Percentiles rank a stretch among this genome's conserved stretches.
Evolutionary conservation across 2,888 invertebrate genomes (phyloP).

Genomic region (Geophilus truncorum): DNA sequence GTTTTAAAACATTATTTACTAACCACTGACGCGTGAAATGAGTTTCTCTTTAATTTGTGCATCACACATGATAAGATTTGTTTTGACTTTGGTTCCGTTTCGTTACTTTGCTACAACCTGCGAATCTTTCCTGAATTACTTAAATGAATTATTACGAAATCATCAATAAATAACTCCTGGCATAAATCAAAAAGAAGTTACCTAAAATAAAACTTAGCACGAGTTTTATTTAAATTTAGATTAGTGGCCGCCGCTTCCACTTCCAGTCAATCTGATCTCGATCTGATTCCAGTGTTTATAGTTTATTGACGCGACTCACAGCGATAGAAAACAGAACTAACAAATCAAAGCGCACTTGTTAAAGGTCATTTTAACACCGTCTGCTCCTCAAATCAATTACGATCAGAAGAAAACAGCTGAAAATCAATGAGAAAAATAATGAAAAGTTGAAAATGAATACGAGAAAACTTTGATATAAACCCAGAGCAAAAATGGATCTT

Average conservation of each 20-base stretch:
- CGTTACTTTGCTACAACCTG: neutral
- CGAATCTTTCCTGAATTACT: neutral
- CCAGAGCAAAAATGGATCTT: neutral
- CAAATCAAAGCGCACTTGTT: no score
- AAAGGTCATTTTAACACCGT: no score
- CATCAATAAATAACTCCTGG: neutral
- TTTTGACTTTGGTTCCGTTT: neutral
- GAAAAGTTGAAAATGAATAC: neutral
- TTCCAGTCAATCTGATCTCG: no score
- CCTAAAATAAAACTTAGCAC: no score
- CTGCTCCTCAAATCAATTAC: no score
- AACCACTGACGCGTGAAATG: neutral
- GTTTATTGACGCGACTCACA: no score
- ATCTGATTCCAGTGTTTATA: no score
- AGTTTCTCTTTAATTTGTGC: neutral
- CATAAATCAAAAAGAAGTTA: neutral
- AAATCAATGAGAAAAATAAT: neutral
- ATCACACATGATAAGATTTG: neutral
- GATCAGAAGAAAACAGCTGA: no score
- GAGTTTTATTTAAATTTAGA: no score
- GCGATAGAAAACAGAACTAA: no score
- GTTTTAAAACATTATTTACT: neutral
- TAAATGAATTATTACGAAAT: neutral
- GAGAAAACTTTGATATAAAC: neutral
- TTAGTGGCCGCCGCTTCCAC: no score